Conservation (phyloP, 2,888 invertebrate species). For the Drosophila tripunctata region DNA sequence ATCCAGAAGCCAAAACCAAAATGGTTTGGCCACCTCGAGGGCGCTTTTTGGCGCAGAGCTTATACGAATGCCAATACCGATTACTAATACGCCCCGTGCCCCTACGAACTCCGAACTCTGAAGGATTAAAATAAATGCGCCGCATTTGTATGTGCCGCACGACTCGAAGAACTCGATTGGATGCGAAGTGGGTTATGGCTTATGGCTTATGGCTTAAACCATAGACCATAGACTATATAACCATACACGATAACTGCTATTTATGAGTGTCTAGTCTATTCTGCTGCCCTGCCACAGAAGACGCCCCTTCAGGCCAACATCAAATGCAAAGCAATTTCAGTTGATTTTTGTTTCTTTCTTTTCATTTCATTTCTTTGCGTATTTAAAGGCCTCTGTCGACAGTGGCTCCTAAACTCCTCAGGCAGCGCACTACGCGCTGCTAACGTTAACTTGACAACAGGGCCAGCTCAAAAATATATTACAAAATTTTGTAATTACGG, state of each 20-base stretch:
- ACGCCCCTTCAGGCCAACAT: constrained; percentile 36
- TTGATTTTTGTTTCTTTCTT: not conserved
- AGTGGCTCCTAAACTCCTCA: constrained; percentile 1
- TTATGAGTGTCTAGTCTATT: constrained; percentile 59
- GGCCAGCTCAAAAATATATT: constrained; percentile 49
- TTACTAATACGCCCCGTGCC: constrained; percentile 70
- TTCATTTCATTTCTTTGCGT: constrained; percentile 3
- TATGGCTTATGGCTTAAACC: constrained; percentile 36
- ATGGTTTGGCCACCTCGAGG: constrained; percentile 38
- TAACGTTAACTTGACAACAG: constrained; percentile 58
- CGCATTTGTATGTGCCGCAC: constrained; percentile 74
- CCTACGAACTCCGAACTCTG: not conserved
- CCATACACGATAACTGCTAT: constrained; percentile 66
- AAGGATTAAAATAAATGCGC: constrained; percentile 75
- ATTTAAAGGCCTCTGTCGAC: constrained; percentile 4
- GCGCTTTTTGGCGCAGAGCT: constrained; percentile 52
- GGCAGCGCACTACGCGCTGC: constrained; percentile 9
- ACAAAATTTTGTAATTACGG: constrained; percentile 71
- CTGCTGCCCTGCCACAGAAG: constrained; percentile 21
- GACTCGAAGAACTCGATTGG: constrained; percentile 20
- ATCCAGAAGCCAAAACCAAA: not conserved
- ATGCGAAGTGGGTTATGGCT: constrained; percentile 33
- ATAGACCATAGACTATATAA: not conserved
- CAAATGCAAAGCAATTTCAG: constrained; percentile 51
- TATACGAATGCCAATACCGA: constrained; percentile 72